Conservation (phyloP, 2,888 invertebrate genomes). For the Andrena chrysosceles region DNA sequence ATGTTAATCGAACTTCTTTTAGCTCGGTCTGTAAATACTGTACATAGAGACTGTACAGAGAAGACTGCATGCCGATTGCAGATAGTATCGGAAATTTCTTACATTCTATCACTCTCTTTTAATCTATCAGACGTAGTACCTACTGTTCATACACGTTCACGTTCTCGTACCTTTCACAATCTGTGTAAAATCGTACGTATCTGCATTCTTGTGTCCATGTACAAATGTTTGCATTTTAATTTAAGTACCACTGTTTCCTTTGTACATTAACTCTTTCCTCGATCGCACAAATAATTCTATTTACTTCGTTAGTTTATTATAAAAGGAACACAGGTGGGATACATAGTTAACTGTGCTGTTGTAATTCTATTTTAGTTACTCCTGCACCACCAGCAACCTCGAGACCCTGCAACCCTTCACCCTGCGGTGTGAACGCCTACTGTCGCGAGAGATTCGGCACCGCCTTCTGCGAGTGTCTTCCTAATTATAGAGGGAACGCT, state of each 20-base stretch:
- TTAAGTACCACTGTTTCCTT: not conserved
- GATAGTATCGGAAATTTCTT: not conserved
- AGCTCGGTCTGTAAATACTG: conserved; percentile 70
- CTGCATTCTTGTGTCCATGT: conserved; percentile 15
- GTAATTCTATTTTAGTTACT: conserved; percentile 48
- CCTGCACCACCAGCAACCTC: conserved; percentile 60
- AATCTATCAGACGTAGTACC: conserved; percentile 4
- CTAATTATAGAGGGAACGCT: conserved; percentile 89
- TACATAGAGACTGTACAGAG: conserved; percentile 64
- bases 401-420: conserved; percentile 88
- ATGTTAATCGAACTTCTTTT: conserved; percentile 13
- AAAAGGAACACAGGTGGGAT: too few species aligned
- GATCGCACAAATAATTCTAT: not conserved
- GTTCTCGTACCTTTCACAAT: not conserved
- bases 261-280: conserved; percentile 49
- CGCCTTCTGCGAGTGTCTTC: conserved; percentile 90
- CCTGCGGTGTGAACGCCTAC: conserved; percentile 89
- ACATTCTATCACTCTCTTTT: not conserved
- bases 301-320: not conserved
- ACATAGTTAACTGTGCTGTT: not conserved
- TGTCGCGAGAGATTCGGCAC: conserved; percentile 89
- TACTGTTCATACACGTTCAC: conserved; percentile 24
- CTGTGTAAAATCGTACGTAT: conserved; percentile 16
- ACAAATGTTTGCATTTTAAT: conserved; percentile 13
- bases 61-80: conserved; percentile 42